These are phyloP conservation scores for Ellobium chinense DNA, from an alignment of 2,888 invertebrate species.

Conservation along the genomic window DNA sequence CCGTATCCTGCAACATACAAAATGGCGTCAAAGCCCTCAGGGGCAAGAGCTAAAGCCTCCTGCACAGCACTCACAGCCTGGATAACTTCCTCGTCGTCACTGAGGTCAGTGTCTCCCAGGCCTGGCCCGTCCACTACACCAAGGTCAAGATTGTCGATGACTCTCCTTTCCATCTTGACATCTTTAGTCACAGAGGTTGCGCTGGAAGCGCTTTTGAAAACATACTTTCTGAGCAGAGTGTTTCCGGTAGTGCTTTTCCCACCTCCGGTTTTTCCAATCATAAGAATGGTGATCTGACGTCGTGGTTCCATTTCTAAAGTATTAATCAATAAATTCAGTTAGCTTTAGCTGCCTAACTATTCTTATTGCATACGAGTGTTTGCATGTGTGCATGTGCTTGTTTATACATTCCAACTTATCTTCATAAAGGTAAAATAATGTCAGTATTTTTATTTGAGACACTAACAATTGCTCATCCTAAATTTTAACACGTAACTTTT, in stretches of 20 bases:
- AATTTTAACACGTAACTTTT: too few species aligned
- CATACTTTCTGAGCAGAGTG: neutral
- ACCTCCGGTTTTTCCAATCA: neutral
- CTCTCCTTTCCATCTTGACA: neutral
- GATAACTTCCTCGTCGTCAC: neutral
- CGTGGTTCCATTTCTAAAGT: too few species aligned
- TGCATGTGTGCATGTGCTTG: too few species aligned
- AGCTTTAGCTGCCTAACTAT: too few species aligned
- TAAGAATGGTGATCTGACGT: neutral
- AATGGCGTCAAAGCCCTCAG: neutral
- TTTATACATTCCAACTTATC: too few species aligned
- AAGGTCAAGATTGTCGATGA: neutral
- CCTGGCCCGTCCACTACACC: neutral
- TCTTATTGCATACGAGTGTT: too few species aligned
- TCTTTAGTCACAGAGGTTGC: neutral
- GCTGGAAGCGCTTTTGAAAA: neutral
- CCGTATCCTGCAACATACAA: neutral
- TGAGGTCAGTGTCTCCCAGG: neutral
- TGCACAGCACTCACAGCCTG: neutral
- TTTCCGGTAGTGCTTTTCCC: neutral
- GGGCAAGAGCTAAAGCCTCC: neutral
- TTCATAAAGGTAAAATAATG: too few species aligned
- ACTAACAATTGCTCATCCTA: too few species aligned
- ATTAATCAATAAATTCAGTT: too few species aligned
- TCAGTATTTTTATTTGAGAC: too few species aligned